phyloP scores from a whole-genome alignment of 1,140 invertebrate species.

The Cyclargus thomasi region DNA sequence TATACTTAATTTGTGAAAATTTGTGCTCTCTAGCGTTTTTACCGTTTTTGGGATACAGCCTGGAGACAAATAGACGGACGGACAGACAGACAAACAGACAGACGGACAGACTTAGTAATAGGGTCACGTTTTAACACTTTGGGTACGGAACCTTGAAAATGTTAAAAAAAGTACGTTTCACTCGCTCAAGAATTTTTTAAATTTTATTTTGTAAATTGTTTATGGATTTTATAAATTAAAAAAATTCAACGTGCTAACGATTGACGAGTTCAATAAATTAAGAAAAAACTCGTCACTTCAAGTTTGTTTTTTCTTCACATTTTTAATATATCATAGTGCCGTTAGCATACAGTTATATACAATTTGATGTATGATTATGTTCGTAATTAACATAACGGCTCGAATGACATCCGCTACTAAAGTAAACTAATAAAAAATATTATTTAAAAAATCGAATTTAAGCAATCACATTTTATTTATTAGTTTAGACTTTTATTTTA shows the following conservation, averaged over 20 bases:
- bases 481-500: neutral
- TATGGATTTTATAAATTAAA: too few species aligned
- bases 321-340: neutral
- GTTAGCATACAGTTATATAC: neutral
- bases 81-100: too few species aligned
- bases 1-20: too few species aligned
- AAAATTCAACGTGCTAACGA: neutral
- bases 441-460: neutral
- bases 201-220: too few species aligned
- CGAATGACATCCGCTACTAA: neutral
- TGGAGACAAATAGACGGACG: too few species aligned
- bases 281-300: neutral
- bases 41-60: too few species aligned
- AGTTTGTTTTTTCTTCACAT: neutral
- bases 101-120: too few species aligned
- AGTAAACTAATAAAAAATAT: neutral
- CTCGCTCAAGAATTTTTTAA: too few species aligned
- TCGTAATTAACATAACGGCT: neutral
- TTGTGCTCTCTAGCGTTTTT: too few species aligned
- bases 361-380: neutral
- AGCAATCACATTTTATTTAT: constrained; percentile 10
- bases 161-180: too few species aligned
- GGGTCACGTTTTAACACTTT: too few species aligned
- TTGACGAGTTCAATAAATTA: neutral
- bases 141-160: too few species aligned